Evolutionary conservation across 2,797 vertebrate species (phyloP), one percentile per base, ranked within the genome.

Genomic region (Austrolebias charrua): DNA sequence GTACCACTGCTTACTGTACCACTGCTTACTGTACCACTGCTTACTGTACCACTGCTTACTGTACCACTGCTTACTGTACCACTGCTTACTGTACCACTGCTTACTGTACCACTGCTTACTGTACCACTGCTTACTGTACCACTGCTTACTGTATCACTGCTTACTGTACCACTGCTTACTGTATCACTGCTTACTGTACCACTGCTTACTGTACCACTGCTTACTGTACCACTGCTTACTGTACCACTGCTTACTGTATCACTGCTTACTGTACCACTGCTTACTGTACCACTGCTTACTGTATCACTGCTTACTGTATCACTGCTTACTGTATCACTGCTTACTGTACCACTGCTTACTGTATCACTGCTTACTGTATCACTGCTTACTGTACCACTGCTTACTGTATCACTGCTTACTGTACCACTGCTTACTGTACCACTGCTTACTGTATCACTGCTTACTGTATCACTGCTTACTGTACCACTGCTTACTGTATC

Each of bases 21-120:
- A 84, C 78, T 91, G 60, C 88, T 89, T 81, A 85, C 80, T n/a
- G 82, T 86, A 85, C 81, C 79, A 84, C 78, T 91, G 60, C 88
- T 89, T 81, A 85, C 80, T n/a, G 82, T 86, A 85, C 81, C 79
- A 84, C 78, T 91, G 60, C 88, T 89, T 81, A 85, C 80, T n/a
- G 82, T 86, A 85, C 81, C 79, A 84, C 78, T 91, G 60, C 88
- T 89, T 81, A 85, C 80, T n/a, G 82, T 86, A 85, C 81, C 79
- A 84, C 78, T 91, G 60, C 88, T 89, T 81, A 85, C 80, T n/a
- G 82, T 86, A 85, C 81, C 79, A 84, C 78, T 91, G 60, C 88
- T 89, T 81, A 85, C 80, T n/a, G 82, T 86, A 85, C 81, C 79
- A 84, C 78, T 91, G 60, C 88, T 89, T 81, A 85, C 80, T n/a